These are phyloP conservation scores for Stictonetta naevosa DNA, from an alignment of 2,113 vertebrate genomes.

Conservation along the genomic window DNA sequence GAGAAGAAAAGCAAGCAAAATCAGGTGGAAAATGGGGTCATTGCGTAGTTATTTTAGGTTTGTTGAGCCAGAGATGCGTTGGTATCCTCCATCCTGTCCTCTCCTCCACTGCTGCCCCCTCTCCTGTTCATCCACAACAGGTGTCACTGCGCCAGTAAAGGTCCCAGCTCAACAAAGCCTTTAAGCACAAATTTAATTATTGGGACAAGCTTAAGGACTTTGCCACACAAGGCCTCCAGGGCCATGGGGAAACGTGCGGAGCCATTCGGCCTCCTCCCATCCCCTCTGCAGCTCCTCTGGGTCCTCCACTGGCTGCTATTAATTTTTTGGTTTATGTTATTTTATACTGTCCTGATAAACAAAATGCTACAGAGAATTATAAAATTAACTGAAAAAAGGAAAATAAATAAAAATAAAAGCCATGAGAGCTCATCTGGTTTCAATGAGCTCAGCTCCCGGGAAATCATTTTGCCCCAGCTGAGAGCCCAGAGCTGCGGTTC, in stretches of 20 bases:
- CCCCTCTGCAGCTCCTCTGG: background rate
- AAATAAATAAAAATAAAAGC: background rate
- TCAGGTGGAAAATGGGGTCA: background rate
- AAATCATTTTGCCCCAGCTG: background rate
- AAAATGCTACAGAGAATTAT: background rate
- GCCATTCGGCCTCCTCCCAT: background rate
- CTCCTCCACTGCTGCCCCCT: fast-evolving
- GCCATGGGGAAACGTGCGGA: background rate
- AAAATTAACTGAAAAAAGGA: background rate
- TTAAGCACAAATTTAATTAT: background rate
- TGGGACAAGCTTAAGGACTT: background rate
- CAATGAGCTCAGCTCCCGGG: background rate
- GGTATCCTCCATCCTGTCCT: fast-evolving
- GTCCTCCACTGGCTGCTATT: background rate
- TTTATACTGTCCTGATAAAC: background rate
- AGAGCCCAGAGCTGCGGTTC: background rate
- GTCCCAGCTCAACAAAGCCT: background rate
- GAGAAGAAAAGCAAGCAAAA: background rate
- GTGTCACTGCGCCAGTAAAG: background rate
- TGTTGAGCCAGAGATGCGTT: background rate
- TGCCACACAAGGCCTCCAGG: background rate
- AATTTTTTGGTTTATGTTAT: background rate
- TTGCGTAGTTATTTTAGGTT: background rate
- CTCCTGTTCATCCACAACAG: background rate
- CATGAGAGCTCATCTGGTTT: background rate